Conservation (phyloP, 2,113 vertebrate species). For the Rousettus leschenaultii region DNA sequence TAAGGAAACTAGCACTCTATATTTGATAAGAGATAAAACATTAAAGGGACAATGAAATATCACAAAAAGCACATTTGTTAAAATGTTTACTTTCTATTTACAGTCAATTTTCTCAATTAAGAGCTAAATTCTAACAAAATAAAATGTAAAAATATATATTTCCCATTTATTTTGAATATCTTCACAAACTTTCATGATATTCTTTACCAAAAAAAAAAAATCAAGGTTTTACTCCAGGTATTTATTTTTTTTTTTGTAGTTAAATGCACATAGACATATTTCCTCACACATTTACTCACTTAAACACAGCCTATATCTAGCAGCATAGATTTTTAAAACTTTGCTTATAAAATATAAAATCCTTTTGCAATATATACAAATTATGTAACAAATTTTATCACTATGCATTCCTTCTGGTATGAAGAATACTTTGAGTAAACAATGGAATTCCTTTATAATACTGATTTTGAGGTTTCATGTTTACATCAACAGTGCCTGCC, state of each 20-base stretch:
- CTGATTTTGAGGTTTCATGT: background rate
- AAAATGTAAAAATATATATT: background rate
- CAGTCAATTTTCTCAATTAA: background rate
- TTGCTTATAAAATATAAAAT: slow-evolving; percentile 1
- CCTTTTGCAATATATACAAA: background rate
- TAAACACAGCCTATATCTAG: background rate
- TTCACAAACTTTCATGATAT: background rate
- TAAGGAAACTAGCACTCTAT: background rate
- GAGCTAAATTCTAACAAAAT: background rate
- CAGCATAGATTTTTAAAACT: slow-evolving; percentile 7
- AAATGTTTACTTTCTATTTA: background rate
- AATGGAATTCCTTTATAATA: background rate
- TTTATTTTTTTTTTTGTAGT: background rate
- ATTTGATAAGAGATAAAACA: background rate
- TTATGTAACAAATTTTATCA: slow-evolving; percentile 6
- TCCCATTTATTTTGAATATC: background rate
- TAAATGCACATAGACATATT: background rate
- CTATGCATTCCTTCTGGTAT: background rate
- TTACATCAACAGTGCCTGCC: background rate
- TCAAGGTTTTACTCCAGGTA: background rate
- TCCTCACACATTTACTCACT: background rate
- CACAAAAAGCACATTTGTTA: background rate
- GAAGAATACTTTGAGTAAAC: slow-evolving; percentile 6
- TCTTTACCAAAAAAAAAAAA: background rate
- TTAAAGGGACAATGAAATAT: background rate